Evolutionary conservation across 1,140 invertebrate genomes (phyloP), one percentile per base, ranked within the genome.

Genomic region (Drosophila sulfurigaster): DNA sequence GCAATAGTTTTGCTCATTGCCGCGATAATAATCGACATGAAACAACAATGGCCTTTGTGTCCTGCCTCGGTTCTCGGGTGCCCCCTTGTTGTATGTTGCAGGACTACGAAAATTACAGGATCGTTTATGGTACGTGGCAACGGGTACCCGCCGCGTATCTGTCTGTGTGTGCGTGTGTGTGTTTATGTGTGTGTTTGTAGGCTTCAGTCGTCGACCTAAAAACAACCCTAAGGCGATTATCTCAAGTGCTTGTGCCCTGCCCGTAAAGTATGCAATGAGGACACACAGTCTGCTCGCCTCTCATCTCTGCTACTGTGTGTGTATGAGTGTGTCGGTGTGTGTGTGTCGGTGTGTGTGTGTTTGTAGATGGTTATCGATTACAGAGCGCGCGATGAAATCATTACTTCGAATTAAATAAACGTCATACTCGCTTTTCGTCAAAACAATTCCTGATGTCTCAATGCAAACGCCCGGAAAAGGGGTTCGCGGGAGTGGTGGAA

Each of bases 1-100:
- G 83, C 91, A 92, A 92, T 92, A 92, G 89, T 91, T 91, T 91
- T 91, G 87, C 77, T 91, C 82, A 90, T 91, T 91, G 91, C 91
- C 85, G 86, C 85, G 91, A 92, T 92, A 91, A 92, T 91, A 85
- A 92, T 92, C 91, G 82, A 81, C 86, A 75, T 81, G 78, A 3
- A 67, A 85, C 78, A 88, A 89, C 85, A 88, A 88, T 85, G 85
- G 80, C 73, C 85, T 89, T 88, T 89, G 83, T 89, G 83, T 89
- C 66, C 81, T 51, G 56, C 59, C 10, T 72, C 64, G 78, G 82
- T 81, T 63, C 71, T 54, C 73, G 71, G 78, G 82, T 81, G 66
- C 71, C 57, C 73, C 48, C 69, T 71, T 58, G 64, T 74, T 70
- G 70, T 75, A 66, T 78, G 49, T 16, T 43, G 60, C 60, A 48